A percentile compares a stretch with the other conserved stretches of the same genome.
Evolutionary conservation across 2,797 vertebrate species (phyloP).

Genomic region (Emydoidea blandingii): DNA sequence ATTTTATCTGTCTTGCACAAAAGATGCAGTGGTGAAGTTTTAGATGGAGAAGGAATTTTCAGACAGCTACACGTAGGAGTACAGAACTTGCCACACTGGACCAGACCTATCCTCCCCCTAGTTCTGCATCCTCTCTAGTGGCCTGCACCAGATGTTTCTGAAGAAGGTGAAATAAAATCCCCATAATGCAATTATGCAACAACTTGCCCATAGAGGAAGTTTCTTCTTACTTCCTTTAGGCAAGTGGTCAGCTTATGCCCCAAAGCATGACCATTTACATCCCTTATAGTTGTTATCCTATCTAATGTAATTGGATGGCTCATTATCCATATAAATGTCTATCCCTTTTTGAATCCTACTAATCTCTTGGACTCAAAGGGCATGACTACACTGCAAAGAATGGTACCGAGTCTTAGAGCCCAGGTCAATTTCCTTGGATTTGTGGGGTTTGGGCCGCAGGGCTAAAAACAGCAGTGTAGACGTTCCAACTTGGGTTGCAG

Average conservation of each 20-base stretch:
- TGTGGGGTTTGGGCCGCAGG: background rate
- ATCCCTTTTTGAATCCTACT: background rate
- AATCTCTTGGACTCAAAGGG: background rate
- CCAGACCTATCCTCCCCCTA: rapidly evolving
- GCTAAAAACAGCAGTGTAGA: background rate
- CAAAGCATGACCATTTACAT: rapidly evolving
- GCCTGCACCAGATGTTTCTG: background rate
- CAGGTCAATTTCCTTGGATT: background rate
- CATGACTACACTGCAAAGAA: background rate
- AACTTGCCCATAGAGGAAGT: background rate
- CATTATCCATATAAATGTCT: rapidly evolving
- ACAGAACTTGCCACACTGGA: rapidly evolving
- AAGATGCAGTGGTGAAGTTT: background rate
- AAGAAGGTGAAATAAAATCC: background rate
- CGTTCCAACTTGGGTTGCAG: background rate
- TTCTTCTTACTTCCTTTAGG: background rate
- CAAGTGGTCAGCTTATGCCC: background rate
- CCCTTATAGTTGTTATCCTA: background rate
- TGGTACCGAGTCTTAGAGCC: background rate
- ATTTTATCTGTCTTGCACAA: background rate
- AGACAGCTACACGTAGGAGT: background rate
- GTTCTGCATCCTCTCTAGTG: rapidly evolving
- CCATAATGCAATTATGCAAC: background rate
- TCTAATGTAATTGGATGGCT: rapidly evolving
- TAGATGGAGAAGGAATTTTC: background rate